Conservation (phyloP, 2,888 invertebrate species). For the Stenodema calcarata region DNA sequence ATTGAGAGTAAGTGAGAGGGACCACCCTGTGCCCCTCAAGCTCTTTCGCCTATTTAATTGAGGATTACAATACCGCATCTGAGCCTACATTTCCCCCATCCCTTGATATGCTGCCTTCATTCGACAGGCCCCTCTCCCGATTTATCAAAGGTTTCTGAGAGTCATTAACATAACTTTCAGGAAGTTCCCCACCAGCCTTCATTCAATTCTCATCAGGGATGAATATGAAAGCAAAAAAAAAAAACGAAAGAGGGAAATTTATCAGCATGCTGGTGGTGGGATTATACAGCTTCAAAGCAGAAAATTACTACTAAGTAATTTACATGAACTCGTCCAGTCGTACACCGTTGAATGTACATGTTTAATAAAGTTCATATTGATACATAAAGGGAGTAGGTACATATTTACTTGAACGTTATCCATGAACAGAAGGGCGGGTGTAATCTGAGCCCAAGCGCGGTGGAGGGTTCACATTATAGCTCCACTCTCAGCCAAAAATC, state of each 20-base stretch:
- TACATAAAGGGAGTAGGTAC: no score
- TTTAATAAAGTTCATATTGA: no score
- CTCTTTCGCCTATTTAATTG: slow-evolving; percentile 36
- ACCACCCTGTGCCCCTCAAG: neutral
- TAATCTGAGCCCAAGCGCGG: no score
- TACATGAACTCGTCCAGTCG: no score
- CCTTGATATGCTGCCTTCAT: neutral
- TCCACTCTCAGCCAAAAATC: no score
- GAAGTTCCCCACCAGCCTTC: slow-evolving; percentile 8
- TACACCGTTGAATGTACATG: no score
- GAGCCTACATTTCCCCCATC: slow-evolving; percentile 8
- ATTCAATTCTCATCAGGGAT: slow-evolving; percentile 31
- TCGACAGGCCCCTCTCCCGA: neutral
- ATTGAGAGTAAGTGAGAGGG: neutral
- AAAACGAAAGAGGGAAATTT: slow-evolving; percentile 17
- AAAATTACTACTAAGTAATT: neutral
- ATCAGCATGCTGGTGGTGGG: neutral
- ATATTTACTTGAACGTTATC: no score
- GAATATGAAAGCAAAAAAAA: neutral
- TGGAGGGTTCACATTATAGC: no score
- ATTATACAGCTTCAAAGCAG: neutral
- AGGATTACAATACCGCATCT: slow-evolving; percentile 48
- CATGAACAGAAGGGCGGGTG: no score
- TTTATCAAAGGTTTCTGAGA: slow-evolving; percentile 44
- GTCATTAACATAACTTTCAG: slow-evolving; percentile 50